Evolutionary conservation across 2,888 invertebrate genomes (phyloP).

Genomic region (Neoscelio sp.): DNA sequence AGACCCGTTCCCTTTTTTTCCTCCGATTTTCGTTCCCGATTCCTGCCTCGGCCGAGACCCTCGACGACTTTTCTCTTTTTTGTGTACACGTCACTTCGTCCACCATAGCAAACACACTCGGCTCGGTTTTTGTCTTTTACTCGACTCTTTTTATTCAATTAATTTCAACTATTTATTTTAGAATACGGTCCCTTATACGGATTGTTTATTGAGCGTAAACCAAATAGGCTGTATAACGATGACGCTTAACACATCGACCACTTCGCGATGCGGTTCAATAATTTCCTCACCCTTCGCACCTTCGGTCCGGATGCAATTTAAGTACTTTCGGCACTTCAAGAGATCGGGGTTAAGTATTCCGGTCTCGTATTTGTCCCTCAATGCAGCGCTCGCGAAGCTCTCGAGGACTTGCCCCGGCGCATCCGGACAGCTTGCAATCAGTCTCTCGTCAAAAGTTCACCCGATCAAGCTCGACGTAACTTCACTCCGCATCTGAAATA

Average conservation of each 20-base stretch:
- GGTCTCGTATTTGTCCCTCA: constrained; percentile 46
- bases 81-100: constrained; percentile 44
- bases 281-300: constrained; percentile 44
- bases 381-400: constrained; percentile 39
- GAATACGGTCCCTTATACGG: background rate
- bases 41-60: constrained; percentile 36
- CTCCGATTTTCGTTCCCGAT: constrained; percentile 55
- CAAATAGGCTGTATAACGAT: constrained; percentile 18
- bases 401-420: constrained; percentile 17
- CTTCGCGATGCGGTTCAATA: constrained; percentile 42
- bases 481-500: constrained; percentile 46
- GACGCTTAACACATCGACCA: constrained; percentile 20
- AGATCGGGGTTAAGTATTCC: constrained; percentile 70
- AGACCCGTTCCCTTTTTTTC: constrained; percentile 52
- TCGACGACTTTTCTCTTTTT: constrained; percentile 33
- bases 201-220: constrained; percentile 22
- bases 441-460: constrained; percentile 34
- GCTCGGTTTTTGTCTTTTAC: background rate
- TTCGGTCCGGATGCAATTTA: constrained; percentile 46
- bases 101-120: constrained; percentile 49
- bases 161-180: too few relatives aligned
- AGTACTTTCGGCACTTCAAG: constrained; percentile 64
- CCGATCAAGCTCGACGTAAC: constrained; percentile 18
- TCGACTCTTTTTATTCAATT: too few relatives aligned
- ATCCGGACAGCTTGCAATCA: constrained; percentile 27